Percentiles rank a stretch among this genome's conserved stretches.
phyloP scores from a whole-genome alignment of 2,888 invertebrate species.

The Heliothis peltigera region DNA sequence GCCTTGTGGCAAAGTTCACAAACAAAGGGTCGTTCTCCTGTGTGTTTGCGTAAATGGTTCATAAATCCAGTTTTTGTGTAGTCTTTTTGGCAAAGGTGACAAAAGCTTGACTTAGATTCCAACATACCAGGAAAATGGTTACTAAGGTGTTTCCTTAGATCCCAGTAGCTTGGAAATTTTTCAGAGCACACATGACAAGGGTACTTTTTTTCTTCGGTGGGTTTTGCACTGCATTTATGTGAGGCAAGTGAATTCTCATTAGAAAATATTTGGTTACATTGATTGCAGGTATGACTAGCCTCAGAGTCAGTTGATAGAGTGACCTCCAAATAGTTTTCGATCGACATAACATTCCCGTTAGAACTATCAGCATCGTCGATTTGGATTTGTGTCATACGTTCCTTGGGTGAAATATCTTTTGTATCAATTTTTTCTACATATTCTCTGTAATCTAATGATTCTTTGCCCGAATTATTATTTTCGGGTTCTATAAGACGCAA shows the following conservation, averaged over 20 bases:
- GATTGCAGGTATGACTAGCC: constrained; percentile 87
- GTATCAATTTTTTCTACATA: constrained; percentile 82
- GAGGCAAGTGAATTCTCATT: constrained; percentile 83
- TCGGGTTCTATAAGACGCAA: constrained; percentile 87
- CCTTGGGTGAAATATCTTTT: constrained; percentile 82
- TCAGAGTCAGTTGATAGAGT: constrained; percentile 88
- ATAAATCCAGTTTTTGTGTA: constrained; percentile 89
- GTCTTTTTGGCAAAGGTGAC: constrained; percentile 89
- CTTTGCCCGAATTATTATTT: constrained; percentile 85
- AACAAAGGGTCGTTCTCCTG: constrained; percentile 88
- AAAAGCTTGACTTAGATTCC: constrained; percentile 88
- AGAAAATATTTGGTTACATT: constrained; percentile 87
- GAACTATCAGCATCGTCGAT: constrained; percentile 86
- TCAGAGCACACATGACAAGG: constrained; percentile 88
- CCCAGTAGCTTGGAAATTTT: constrained; percentile 88
- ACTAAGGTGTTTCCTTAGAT: constrained; percentile 87
- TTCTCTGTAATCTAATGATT: constrained; percentile 81
- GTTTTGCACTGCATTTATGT: constrained; percentile 85
- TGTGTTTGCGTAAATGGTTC: constrained; percentile 88
- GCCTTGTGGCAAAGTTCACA: constrained; percentile 89
- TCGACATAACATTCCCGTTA: constrained; percentile 87
- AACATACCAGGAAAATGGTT: constrained; percentile 88
- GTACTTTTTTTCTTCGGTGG: constrained; percentile 86
- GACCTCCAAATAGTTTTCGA: constrained; percentile 88
- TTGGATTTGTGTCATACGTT: constrained; percentile 76